Conservation (phyloP, 2,888 invertebrate genomes). For the Eilema depressum region DNA sequence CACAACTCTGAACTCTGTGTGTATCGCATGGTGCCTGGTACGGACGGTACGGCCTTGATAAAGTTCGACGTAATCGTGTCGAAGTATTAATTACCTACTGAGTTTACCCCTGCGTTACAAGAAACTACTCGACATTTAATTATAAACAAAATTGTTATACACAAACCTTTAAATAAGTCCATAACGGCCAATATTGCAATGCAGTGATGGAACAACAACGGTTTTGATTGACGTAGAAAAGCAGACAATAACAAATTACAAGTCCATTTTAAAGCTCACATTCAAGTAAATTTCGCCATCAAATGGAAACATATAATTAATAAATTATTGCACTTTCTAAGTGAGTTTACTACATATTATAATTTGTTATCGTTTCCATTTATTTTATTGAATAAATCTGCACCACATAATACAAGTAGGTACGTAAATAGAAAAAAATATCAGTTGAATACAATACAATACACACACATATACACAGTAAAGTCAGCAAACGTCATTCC, state of each 20-base stretch:
- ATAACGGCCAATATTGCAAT: slow-evolving; percentile 34
- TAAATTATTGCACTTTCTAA: slow-evolving; percentile 14
- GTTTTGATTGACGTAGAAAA: slow-evolving; percentile 38
- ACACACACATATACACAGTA: no score
- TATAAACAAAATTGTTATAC: slow-evolving; percentile 12
- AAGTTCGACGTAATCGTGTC: slow-evolving; percentile 68
- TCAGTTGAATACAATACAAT: no score
- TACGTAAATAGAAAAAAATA: not conserved
- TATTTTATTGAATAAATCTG: slow-evolving; percentile 23
- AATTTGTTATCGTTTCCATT: slow-evolving; percentile 39
- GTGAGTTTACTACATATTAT: slow-evolving; percentile 19
- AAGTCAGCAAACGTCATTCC: no score
- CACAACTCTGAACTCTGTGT: slow-evolving; percentile 54
- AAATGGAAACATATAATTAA: slow-evolving; percentile 13
- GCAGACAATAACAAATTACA: slow-evolving; percentile 35
- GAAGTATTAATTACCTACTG: slow-evolving; percentile 55
- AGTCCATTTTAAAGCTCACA: slow-evolving; percentile 18
- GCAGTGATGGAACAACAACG: slow-evolving; percentile 36
- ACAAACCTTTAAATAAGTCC: slow-evolving; percentile 51
- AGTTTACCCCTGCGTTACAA: slow-evolving; percentile 27
- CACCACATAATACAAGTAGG: not conserved
- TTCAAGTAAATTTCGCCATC: slow-evolving; percentile 7
- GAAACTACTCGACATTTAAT: slow-evolving; percentile 8
- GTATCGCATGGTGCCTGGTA: slow-evolving; percentile 76
- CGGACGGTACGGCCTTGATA: slow-evolving; percentile 81